These are phyloP conservation scores for Epinephelus cyanopodus DNA, from an alignment of 2,113 vertebrate genomes.

Conservation along the genomic window DNA sequence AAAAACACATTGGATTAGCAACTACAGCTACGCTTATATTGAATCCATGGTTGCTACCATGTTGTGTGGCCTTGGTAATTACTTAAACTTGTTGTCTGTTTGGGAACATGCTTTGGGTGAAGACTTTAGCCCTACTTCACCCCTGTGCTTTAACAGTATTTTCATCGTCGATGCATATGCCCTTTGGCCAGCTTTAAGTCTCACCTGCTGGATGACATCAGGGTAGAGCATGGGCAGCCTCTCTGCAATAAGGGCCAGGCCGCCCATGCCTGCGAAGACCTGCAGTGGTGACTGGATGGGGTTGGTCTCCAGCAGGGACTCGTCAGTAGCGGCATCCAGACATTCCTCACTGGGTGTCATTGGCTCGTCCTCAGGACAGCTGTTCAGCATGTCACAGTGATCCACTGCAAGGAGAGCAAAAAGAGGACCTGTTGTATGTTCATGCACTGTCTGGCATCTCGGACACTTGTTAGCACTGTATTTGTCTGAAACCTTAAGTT, in stretches of 20 bases:
- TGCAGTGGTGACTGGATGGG: conserved; percentile 98
- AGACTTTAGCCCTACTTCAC: not conserved
- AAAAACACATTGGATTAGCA: too few species aligned
- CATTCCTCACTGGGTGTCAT: conserved; percentile 92
- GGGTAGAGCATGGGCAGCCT: conserved; percentile 98
- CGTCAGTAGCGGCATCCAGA: conserved; percentile 91
- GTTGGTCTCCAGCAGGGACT: conserved; percentile 94
- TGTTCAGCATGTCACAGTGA: conserved; percentile 92
- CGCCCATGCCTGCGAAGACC: conserved; percentile 99
- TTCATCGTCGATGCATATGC: too few species aligned
- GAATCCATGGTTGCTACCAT: too few species aligned
- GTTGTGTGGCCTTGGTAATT: too few species aligned
- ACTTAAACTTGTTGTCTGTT: not conserved
- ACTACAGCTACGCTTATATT: too few species aligned
- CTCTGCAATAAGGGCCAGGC: conserved; percentile 96
- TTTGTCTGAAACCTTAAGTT: not conserved
- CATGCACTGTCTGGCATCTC: conserved; percentile 16
- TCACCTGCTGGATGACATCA: conserved; percentile 98
- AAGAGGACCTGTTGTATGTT: conserved; percentile 46
- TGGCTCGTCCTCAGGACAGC: conserved; percentile 93
- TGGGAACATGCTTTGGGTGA: not conserved
- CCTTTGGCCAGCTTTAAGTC: conserved; percentile 12
- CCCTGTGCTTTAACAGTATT: not conserved
- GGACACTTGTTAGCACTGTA: not conserved
- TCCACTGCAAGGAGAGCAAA: conserved; percentile 82